Evolutionary conservation across 2,797 vertebrate genomes (phyloP), one percentile per base, ranked within the genome.

Genomic region (Protonibea diacanthus): DNA sequence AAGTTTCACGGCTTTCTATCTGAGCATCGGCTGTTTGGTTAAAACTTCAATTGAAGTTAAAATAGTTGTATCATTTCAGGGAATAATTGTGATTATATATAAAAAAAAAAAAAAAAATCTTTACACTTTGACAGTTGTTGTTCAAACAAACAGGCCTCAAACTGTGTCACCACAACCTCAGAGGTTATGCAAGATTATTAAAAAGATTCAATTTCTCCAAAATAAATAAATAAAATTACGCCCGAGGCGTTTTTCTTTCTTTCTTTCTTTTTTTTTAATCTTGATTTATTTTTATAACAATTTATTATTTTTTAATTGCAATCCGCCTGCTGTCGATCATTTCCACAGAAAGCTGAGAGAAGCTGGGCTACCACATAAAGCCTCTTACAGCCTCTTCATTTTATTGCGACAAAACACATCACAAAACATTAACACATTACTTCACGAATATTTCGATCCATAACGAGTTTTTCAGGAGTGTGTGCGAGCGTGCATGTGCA

Each of bases 361-460:
- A 90, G 85, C 83, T 86, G 75, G 49, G 69, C 74, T 48, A 61
- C 81, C 73, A 77, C 76, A 85, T 72, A 58, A 86, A 85, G 81
- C 81, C 73, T 86, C 78, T 84, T n/a, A 84, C 76, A 69, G 82
- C 88, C 66, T 84, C 82, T 74, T 82, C 47, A 23, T 86, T 86
- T 87, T 89, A 88, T 92, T 89, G 80, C 81, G 80, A 92, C 84
- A 88, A 38, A 88, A 88, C 86, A 93, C 86, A 91, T 90, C 84
- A 89, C 90, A 92, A 89, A 88, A 93, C 91, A 93, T 75, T 7
- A 84, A 90, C 88, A 93, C 87, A 91, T 91, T 89, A 90, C 87
- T 90, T 89, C 92, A 91, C 91, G 86, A 93, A 86, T 71, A 84
- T 78, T 89, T 92, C 91, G 89, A 91, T 93, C 91, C 89, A 91